Base-by-base conservation (phyloP, 1,140 invertebrate genomes). In the Euura lappo region DNA sequence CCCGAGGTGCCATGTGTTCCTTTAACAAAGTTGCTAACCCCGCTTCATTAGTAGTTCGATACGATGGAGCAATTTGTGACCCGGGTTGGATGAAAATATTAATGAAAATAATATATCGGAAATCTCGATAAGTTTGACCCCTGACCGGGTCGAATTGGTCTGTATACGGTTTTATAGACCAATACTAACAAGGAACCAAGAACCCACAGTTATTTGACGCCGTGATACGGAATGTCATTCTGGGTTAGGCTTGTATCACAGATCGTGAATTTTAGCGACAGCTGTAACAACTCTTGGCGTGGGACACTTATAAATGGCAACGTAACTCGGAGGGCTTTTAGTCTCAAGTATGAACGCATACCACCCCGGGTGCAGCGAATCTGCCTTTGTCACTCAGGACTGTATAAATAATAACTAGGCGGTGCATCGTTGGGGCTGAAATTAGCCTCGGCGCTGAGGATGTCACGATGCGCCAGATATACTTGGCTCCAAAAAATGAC, bases 21-120 rank as follows among this genome's bases (percentile, higher is more conserved):
- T 60, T 60, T n/a, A 60, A n/a, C 51, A 60, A 60, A 60, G 51
- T 60, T 60, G 51, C 8, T 60, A 60, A 69, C 51, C 70, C 65
- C 42, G 69, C 66, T 72, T 47, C 65, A 64, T 45, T 45, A 66
- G 43, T 65, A 60, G 51, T 60, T 60, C 51, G 51, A 60, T 60
- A 60, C 51, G 13, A n/a, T 6, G 51, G 51, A n/a, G 51, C 51
- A 60, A 60, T 60, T 60, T 60, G 13, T 60, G 51, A 60, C 10
- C 51, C 51, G 2, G 51, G 51, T n/a, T 60, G 10, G 13, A 60
- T 60, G 13, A 6, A 60, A 60, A 60, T 60, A 60, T 60, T 60
- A 60, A 60, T 60, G 13, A 60, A 60, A 60, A 60, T 11, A 60
- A 60, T 60, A 60, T 60, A 11, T 8, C 3, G 13, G 51, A 60